Evolutionary conservation across 1,140 invertebrate species (phyloP).

Genomic region (Ceratina japonica): DNA sequence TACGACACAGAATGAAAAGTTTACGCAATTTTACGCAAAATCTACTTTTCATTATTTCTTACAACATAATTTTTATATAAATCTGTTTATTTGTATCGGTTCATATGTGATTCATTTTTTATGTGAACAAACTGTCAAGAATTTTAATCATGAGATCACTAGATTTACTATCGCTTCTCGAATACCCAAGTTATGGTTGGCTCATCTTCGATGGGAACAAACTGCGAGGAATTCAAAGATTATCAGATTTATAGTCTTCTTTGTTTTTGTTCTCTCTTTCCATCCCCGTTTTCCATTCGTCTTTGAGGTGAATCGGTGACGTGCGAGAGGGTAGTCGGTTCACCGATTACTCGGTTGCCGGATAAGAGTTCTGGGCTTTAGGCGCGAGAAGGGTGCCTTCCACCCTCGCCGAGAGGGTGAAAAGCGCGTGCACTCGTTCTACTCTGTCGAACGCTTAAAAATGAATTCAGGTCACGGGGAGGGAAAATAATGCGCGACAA

Average conservation of each 20-base stretch:
- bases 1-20: too few relatives aligned
- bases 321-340: slow-evolving; percentile 12
- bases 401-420: slow-evolving; percentile 18
- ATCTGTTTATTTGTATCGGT: too few relatives aligned
- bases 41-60: too few relatives aligned
- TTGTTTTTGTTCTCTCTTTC: slow-evolving; percentile 5
- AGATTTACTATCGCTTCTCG: too few relatives aligned
- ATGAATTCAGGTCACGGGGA: slow-evolving; percentile 41
- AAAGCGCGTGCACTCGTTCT: slow-evolving; percentile 43
- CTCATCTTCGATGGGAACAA: too few relatives aligned
- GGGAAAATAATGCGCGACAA: slow-evolving; percentile 20
- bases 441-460: slow-evolving; percentile 44
- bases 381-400: slow-evolving; percentile 25
- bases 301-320: slow-evolving; percentile 67
- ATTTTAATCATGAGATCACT: too few relatives aligned
- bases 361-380: slow-evolving; percentile 31
- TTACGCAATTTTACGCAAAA: too few relatives aligned
- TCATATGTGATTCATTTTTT: too few relatives aligned
- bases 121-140: too few relatives aligned
- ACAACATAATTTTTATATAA: too few relatives aligned
- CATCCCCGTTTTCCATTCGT: slow-evolving; percentile 48
- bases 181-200: too few relatives aligned
- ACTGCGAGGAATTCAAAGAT: too few relatives aligned
- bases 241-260: background rate
- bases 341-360: slow-evolving; percentile 25